Conservation (phyloP, 2,888 invertebrate genomes). For the Leuctra nigra region DNA sequence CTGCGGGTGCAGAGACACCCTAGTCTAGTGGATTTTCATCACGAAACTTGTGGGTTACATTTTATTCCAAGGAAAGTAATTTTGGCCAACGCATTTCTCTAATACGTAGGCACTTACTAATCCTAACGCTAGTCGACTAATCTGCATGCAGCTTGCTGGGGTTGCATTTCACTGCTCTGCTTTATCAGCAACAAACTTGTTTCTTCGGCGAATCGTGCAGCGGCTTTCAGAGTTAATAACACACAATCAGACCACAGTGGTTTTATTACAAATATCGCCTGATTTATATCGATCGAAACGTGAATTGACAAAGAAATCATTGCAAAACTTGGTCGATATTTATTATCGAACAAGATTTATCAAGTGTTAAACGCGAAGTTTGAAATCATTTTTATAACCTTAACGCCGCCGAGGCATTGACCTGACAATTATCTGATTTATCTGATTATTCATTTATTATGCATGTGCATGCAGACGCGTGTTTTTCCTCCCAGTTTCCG, state of each 20-base stretch:
- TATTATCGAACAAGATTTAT: conserved; percentile 1
- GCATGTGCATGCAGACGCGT: neutral
- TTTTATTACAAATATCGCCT: conserved; percentile 9
- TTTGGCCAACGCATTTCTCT: too few species aligned
- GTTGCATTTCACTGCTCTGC: too few species aligned
- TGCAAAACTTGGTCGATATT: conserved; percentile 1
- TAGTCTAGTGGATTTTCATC: too few species aligned
- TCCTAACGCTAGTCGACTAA: too few species aligned
- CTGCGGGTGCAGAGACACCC: too few species aligned
- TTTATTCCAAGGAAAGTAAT: too few species aligned
- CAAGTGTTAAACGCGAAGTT: conserved; percentile 1
- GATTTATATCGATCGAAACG: conserved; percentile 11
- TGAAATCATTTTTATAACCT: neutral
- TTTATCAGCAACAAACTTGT: conserved; percentile 3
- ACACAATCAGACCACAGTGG: conserved; percentile 1
- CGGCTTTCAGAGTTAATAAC: conserved; percentile 9
- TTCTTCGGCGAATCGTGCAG: conserved; percentile 4
- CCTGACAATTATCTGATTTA: neutral
- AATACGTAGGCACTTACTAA: too few species aligned
- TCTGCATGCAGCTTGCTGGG: too few species aligned
- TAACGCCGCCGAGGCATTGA: neutral
- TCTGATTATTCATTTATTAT: conserved; percentile 6
- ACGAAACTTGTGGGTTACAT: too few species aligned
- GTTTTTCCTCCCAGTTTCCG: neutral
- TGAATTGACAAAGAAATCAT: conserved; percentile 5